Conservation (phyloP, 2,797 vertebrate genomes). For the Parambassis ranga region DNA sequence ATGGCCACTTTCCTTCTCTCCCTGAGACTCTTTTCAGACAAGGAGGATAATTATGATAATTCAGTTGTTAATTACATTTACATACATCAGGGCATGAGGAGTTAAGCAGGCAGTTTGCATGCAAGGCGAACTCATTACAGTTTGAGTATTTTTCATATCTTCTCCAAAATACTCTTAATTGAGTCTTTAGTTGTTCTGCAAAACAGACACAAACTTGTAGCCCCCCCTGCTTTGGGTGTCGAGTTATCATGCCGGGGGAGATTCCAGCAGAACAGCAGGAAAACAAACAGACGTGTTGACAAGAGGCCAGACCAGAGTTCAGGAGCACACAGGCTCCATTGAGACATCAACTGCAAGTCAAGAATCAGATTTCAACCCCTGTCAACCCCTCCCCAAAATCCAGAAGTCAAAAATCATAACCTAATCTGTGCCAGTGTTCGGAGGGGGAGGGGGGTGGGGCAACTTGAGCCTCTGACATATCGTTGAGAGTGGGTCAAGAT, state of each 20-base stretch:
- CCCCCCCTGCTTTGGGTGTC: conserved; percentile 22
- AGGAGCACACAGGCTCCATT: conserved; percentile 71
- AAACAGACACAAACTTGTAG: conserved; percentile 38
- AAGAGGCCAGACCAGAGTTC: conserved; percentile 73
- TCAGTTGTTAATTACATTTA: conserved; percentile 82
- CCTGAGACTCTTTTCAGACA: conserved; percentile 66
- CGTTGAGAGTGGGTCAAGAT: conserved; percentile 44
- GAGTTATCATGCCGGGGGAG: conserved; percentile 53
- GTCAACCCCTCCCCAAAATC: conserved; percentile 44
- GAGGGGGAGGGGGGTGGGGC: too few relatives aligned
- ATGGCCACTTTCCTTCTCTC: conserved; percentile 67
- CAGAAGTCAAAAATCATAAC: conserved; percentile 67
- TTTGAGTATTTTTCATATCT: conserved; percentile 65
- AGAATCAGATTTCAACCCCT: conserved; percentile 62
- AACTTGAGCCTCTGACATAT: conserved; percentile 39
- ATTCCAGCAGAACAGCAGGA: conserved; percentile 62
- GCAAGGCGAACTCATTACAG: conserved; percentile 68
- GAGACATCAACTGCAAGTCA: conserved; percentile 63
- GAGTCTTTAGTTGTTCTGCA: conserved; percentile 42
- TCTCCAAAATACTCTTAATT: conserved; percentile 60
- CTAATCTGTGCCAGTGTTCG: conserved; percentile 47
- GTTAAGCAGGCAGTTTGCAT: conserved; percentile 61
- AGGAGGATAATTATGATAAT: conserved; percentile 80
- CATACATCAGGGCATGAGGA: conserved; percentile 71
- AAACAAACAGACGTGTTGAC: conserved; percentile 78